Evolutionary conservation across 2,888 invertebrate genomes (phyloP).

Genomic region (Caenorhabditis doughertyi): DNA sequence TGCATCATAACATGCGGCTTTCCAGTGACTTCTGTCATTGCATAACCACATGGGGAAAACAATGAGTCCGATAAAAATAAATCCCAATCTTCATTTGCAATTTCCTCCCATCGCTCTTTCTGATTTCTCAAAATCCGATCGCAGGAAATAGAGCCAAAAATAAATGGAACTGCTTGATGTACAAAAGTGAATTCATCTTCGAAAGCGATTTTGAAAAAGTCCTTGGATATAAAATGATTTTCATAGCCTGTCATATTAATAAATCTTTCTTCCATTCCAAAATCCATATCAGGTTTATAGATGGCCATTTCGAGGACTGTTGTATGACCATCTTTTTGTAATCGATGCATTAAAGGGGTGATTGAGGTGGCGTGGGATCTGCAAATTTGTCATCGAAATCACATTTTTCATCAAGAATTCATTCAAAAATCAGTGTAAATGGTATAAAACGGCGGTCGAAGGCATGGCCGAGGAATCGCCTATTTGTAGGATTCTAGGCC

Average conservation of each 20-base stretch:
- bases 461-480: no score
- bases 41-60: conserved; percentile 60
- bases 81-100: conserved; percentile 59
- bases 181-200: conserved; percentile 59
- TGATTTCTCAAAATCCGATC: conserved; percentile 28
- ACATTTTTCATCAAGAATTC: no score
- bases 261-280: conserved; percentile 59
- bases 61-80: conserved; percentile 56
- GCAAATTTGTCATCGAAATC: background rate
- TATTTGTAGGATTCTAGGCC: no score
- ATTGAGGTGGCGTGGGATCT: conserved; percentile 63
- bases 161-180: conserved; percentile 57
- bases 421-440: no score
- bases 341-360: conserved; percentile 57
- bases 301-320: conserved; percentile 46
- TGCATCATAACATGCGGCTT: conserved; percentile 64
- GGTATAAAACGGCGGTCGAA: no score
- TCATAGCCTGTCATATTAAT: conserved; percentile 51
- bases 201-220: conserved; percentile 59
- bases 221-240: conserved; percentile 49
- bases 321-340: conserved; percentile 42
- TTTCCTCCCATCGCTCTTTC: conserved; percentile 33
- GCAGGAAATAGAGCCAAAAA: conserved; percentile 57
- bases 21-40: conserved; percentile 49
- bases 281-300: conserved; percentile 52